Conservation (phyloP, 2,888 invertebrate genomes). For the Chironomus tentans region DNA sequence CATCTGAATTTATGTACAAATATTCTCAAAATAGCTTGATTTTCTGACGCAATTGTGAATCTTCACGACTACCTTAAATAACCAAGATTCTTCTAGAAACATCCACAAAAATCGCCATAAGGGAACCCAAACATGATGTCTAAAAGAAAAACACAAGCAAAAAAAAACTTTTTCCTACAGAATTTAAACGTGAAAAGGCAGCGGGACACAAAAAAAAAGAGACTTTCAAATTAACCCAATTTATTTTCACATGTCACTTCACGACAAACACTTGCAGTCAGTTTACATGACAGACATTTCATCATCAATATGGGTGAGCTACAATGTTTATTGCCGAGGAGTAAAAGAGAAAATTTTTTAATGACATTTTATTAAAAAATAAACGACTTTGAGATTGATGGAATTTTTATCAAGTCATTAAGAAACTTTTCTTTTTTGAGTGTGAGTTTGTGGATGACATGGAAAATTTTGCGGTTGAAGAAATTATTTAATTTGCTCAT, state of each 20-base stretch:
- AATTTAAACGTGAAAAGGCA: neutral
- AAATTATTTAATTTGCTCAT: neutral
- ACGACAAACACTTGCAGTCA: conserved; percentile 11
- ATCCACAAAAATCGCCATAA: too few species aligned
- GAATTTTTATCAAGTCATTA: neutral
- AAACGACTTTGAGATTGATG: neutral
- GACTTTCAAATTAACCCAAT: conserved; percentile 19
- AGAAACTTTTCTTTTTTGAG: neutral
- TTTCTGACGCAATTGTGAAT: too few species aligned
- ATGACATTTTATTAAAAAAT: neutral
- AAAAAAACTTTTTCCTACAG: neutral
- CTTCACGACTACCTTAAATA: too few species aligned
- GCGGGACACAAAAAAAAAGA: neutral
- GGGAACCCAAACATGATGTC: too few species aligned
- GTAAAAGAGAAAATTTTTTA: neutral
- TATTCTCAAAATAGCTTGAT: too few species aligned
- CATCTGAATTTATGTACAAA: too few species aligned
- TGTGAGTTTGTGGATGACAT: neutral
- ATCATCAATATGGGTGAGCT: neutral
- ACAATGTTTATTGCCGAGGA: neutral
- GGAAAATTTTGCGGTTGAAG: neutral
- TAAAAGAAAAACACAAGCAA: neutral
- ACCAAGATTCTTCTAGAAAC: too few species aligned
- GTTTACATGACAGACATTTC: conserved; percentile 16
- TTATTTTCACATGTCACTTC: conserved; percentile 21